Conservation (phyloP, 2,888 invertebrate species). For the Agrochola litura region DNA sequence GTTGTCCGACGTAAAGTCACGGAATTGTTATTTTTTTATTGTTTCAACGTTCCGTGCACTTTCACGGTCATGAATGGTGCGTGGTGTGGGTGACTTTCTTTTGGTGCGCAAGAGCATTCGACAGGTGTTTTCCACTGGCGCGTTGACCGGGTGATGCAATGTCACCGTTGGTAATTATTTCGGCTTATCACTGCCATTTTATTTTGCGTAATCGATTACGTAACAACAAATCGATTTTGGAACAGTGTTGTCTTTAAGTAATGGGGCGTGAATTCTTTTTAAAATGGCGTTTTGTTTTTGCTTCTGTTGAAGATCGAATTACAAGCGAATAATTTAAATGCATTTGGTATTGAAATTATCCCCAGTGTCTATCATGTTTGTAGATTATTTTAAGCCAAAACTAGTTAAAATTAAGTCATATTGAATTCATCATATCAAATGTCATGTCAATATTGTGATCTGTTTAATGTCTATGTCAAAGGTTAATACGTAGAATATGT, state of each 20-base stretch:
- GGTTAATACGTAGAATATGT: conserved; percentile 34
- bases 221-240: conserved; percentile 54
- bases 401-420: conserved; percentile 9
- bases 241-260: conserved; percentile 36
- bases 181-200: conserved; percentile 59
- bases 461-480: conserved; percentile 35
- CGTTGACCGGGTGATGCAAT: conserved; percentile 70
- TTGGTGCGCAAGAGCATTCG: conserved; percentile 66
- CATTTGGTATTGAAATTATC: not conserved
- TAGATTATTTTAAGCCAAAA: conserved; percentile 4
- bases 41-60: conserved; percentile 79
- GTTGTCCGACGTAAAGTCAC: conserved; percentile 69
- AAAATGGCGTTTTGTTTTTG: not conserved
- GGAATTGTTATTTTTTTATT: conserved; percentile 79
- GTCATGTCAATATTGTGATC: conserved; percentile 27
- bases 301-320: not conserved
- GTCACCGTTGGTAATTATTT: conserved; percentile 66
- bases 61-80: conserved; percentile 86
- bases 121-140: conserved; percentile 64
- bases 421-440: conserved; percentile 20
- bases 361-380: not conserved
- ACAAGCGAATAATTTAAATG: not conserved
- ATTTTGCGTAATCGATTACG: conserved; percentile 61
- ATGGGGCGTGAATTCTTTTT: conserved; percentile 36
- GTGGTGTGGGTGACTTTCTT: conserved; percentile 82